phyloP scores from a whole-genome alignment of 2,113 vertebrate species.

The Caranx ignobilis region DNA sequence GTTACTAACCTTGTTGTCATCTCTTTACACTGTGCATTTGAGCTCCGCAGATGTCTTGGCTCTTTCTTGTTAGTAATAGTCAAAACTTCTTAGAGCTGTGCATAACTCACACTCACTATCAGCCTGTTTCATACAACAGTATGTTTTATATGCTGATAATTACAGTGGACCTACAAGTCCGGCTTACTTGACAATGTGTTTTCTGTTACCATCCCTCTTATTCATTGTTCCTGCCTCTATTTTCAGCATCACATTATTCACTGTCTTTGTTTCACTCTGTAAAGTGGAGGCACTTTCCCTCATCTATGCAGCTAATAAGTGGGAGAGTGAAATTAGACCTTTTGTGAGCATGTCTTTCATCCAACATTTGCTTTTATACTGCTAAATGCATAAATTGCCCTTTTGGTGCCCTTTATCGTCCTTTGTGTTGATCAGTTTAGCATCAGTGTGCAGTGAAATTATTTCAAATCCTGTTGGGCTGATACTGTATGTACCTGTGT shows the following conservation, averaged over 20 bases:
- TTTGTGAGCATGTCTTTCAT: slow-evolving; percentile 71
- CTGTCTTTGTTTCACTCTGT: slow-evolving; percentile 59
- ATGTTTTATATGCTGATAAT: not conserved
- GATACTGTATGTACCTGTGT: not conserved
- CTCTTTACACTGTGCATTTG: too few relatives aligned
- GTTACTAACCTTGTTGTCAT: too few relatives aligned
- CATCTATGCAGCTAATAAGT: slow-evolving; percentile 48
- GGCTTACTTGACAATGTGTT: slow-evolving; percentile 26
- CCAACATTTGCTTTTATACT: slow-evolving; percentile 32
- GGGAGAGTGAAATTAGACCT: slow-evolving; percentile 53
- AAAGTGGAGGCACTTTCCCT: slow-evolving; percentile 42
- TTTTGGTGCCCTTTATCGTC: slow-evolving; percentile 12
- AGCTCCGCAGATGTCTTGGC: too few relatives aligned
- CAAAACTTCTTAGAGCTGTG: too few relatives aligned
- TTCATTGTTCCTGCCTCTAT: slow-evolving; percentile 40
- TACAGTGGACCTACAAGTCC: not conserved
- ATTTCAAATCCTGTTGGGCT: not conserved
- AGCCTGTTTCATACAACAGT: not conserved
- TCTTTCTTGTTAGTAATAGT: too few relatives aligned
- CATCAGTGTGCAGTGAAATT: not conserved
- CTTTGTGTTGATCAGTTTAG: slow-evolving; percentile 33
- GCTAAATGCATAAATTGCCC: slow-evolving; percentile 51
- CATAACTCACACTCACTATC: not conserved
- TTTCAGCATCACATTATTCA: slow-evolving; percentile 63
- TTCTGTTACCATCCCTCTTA: slow-evolving; percentile 16